phyloP scores from a whole-genome alignment of 1,140 invertebrate species.

The Drosophila prosaltans region DNA sequence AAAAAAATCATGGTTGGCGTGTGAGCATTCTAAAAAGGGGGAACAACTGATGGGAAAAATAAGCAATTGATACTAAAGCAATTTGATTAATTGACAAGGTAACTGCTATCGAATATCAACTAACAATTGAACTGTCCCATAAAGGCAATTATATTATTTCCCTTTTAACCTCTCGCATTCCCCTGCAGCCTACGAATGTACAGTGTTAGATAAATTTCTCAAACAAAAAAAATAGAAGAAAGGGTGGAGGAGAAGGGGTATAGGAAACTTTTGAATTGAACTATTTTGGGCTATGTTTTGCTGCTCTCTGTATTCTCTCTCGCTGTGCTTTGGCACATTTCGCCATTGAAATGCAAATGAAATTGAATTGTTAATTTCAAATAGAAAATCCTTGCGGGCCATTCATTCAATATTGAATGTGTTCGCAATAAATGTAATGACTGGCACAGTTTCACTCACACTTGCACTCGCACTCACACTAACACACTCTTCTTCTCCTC shows the following conservation, averaged over 20 bases:
- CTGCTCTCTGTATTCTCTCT: not conserved
- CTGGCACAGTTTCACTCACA: constrained; percentile 67
- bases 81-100: constrained; percentile 5
- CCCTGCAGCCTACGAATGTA: constrained; percentile 22
- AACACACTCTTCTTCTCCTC: not conserved
- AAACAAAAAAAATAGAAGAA: constrained; percentile 35
- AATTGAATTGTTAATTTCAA: constrained; percentile 82
- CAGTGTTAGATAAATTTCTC: constrained; percentile 59
- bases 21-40: not conserved
- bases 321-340: constrained; percentile 50
- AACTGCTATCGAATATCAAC: constrained; percentile 6
- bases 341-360: constrained; percentile 79
- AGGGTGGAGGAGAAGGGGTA: no score
- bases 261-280: constrained; percentile 33
- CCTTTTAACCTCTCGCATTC: not conserved
- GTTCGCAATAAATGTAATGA: constrained; percentile 81
- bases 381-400: constrained; percentile 78
- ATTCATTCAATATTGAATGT: constrained; percentile 81
- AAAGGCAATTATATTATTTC: not conserved
- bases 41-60: not conserved
- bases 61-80: constrained; percentile 4
- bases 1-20: not conserved
- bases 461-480: constrained; percentile 23
- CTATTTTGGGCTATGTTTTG: constrained; percentile 16
- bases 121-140: not conserved